Percentiles rank a stretch among this genome's conserved stretches.
These are phyloP conservation scores for Oreochromis tanganicae DNA, from an alignment of 2,113 vertebrate genomes.

Conservation along the genomic window DNA sequence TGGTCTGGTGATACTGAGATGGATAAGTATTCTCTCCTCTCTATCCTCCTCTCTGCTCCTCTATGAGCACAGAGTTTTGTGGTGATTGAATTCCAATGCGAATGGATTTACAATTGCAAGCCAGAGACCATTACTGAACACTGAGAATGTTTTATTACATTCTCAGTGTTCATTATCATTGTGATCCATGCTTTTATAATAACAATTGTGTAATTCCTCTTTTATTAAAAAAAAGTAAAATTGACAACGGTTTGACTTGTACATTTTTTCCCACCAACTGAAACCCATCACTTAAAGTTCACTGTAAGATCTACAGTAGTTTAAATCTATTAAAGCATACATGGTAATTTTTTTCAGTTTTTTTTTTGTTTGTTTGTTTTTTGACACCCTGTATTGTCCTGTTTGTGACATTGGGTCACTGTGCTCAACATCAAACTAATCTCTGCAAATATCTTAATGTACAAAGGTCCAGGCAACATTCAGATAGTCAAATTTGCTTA, in stretches of 20 bases:
- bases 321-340: not conserved
- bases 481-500: not conserved
- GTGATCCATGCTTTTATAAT: constrained; percentile 55
- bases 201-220: constrained; percentile 35
- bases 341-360: not conserved
- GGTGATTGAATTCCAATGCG: no score
- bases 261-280: not conserved
- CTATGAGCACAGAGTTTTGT: no score
- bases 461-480: not conserved
- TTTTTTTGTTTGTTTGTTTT: not conserved
- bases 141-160: not conserved
- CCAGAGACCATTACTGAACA: no score
- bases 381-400: not conserved
- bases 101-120: no score
- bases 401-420: not conserved
- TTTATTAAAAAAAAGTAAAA: constrained; percentile 48
- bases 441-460: not conserved
- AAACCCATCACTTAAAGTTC: not conserved
- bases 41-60: no score
- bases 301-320: not conserved
- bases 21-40: no score
- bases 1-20: no score
- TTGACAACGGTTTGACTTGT: not conserved
- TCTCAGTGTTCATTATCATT: constrained; percentile 16
- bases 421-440: not conserved